Evolutionary conservation across 2,113 vertebrate species (phyloP), one percentile per base, ranked within the genome.

Genomic region (Theristicus caerulescens): DNA sequence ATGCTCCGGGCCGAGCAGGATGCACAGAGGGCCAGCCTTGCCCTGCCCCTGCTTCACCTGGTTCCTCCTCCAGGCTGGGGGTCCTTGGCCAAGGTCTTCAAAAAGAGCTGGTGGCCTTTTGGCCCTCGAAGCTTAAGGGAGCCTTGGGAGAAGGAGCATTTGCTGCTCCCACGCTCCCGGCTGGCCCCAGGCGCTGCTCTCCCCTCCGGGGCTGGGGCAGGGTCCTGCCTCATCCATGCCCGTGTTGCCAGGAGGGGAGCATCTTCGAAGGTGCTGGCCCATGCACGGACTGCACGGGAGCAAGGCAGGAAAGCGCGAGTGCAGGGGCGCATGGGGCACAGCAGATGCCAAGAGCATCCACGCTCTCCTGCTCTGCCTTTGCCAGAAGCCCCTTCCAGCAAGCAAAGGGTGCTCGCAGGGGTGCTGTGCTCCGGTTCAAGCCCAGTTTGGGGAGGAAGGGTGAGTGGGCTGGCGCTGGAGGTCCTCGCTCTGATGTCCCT

Each of bases 1-100:
- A 7, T 54, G 73, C 19, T 61, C 14, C 0, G 2, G 64, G 49
- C 49, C 42, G 69, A 57, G 58, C 65, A 32, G 74, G 66, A 17
- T 77, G 7, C 59, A 12, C 0, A 0, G 34, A 31, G 40, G 11
- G 5, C 20, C 4, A 7, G n/a, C 29, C 47, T 51, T 32, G 22
- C 29, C 66, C 17, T 57, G 24, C 32, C 64, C 57, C 46, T 47
- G 55, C 57, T 31, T 26, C n/a, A 10, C 32, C 57, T 18, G 25
- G 54, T 36, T 93, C 82, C 24, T 84, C 26, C 44, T 57, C 24
- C 49, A 34, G 26, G 19, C 55, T 70, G 65, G 46, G 7, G 8
- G 16, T 55, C 55, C n/a, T 49, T 36, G 76, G 36, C 16, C 80
- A 42, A 29, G 6, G 51, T 22, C 79, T 44, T 51, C 52, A 25